Conservation (phyloP, 2,797 vertebrate genomes). For the Iguana delicatissima region DNA sequence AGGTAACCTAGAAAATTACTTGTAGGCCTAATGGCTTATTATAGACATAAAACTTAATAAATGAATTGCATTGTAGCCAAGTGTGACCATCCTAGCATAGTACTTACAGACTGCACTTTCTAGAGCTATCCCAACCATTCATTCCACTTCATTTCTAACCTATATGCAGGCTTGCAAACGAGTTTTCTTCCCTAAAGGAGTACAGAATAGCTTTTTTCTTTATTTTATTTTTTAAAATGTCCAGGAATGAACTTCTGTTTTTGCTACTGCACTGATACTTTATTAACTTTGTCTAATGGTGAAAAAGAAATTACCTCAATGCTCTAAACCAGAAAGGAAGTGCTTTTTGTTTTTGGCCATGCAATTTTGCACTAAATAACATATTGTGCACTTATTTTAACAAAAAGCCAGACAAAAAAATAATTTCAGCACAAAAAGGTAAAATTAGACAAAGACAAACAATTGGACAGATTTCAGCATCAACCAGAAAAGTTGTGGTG, state of each 20-base stretch:
- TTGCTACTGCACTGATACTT: not conserved
- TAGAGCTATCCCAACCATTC: not conserved
- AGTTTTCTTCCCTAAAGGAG: not conserved
- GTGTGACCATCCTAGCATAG: not conserved
- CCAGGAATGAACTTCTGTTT: not conserved
- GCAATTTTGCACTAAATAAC: not conserved
- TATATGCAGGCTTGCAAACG: no score
- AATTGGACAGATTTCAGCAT: no score
- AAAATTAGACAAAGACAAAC: not conserved
- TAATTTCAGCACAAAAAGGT: not conserved
- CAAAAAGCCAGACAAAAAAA: not conserved
- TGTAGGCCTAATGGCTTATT: no score
- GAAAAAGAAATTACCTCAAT: not conserved
- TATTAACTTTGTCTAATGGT: not conserved
- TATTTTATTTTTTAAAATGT: no score
- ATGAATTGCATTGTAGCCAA: not conserved
- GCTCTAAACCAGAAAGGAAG: not conserved
- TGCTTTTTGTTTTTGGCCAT: not conserved
- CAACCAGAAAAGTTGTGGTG: no score
- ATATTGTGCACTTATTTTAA: not conserved
- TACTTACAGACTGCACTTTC: not conserved
- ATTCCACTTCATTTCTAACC: no score
- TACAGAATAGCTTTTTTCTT: not conserved
- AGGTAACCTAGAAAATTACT: no score
- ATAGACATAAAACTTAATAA: not conserved